Conservation (phyloP, 2,888 invertebrate genomes). For the Ypsolopha scabrella region DNA sequence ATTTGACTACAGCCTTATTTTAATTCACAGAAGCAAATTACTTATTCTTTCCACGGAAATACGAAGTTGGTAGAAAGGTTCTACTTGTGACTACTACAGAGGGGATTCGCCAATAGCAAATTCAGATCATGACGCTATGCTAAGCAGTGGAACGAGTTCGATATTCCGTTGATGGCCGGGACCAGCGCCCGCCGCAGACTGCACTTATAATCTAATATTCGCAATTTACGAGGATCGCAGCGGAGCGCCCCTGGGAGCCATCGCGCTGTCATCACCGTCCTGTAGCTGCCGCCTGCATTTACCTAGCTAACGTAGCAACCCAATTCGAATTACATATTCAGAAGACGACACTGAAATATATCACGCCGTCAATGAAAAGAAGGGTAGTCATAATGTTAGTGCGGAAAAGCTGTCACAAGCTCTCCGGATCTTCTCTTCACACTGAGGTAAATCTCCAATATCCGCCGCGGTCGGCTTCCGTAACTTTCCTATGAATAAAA, state of each 20-base stretch:
- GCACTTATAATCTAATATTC: constrained; percentile 70
- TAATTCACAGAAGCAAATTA: neutral
- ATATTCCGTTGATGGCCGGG: constrained; percentile 54
- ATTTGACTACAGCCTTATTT: neutral
- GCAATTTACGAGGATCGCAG: constrained; percentile 66
- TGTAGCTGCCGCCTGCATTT: constrained; percentile 57
- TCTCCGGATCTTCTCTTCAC: constrained; percentile 43
- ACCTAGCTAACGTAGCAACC: constrained; percentile 18
- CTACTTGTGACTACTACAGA: constrained; percentile 30
- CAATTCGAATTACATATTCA: no score
- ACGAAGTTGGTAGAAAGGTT: neutral
- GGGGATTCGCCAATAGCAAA: constrained; percentile 39
- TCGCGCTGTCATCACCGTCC: constrained; percentile 54
- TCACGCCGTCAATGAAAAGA: constrained; percentile 5
- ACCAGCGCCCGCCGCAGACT: constrained; percentile 37
- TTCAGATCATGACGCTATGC: constrained; percentile 58
- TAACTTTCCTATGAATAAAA: constrained; percentile 31
- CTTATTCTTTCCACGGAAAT: neutral
- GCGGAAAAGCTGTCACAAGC: constrained; percentile 42
- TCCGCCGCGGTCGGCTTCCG: constrained; percentile 45
- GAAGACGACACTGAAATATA: no score
- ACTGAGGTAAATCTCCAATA: constrained; percentile 61
- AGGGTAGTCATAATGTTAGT: constrained; percentile 36
- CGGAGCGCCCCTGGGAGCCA: constrained; percentile 52
- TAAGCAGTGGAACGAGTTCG: constrained; percentile 54